Evolutionary conservation across 2,888 invertebrate genomes (phyloP), one percentile per base, ranked within the genome.

Genomic region (Myopa testacea): DNA sequence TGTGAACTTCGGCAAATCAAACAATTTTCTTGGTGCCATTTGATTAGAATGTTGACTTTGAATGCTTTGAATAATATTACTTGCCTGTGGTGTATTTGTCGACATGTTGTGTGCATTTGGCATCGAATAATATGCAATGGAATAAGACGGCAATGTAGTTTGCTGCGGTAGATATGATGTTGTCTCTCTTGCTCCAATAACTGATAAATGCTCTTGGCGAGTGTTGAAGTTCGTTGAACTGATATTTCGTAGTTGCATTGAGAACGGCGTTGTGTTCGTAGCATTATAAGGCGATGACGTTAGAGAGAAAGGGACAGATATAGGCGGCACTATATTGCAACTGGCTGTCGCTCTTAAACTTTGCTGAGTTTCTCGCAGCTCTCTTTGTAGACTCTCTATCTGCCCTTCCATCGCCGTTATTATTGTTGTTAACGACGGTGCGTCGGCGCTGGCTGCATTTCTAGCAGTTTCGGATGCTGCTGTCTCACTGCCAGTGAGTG

Each of bases 1-100:
- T 52, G 26, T 38, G 58, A 80, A 80, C 16, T 73, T 75, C 14
- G 80, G 79, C 58, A 80, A 69, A 50, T 80, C 77, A 16, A 75
- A 70, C 8, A 80, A 26, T 65, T 79, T 80, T 12, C 77, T 60
- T 37, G 67, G 76, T 4, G 58, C 7, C 14, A 38, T 40, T 10
- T 45, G 45, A 45, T 45, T 45, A 45, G 6, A 45, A 10, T 45
- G 45, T 10, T 45, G 45, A 8, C 45, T 45, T 45, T 4, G 4
- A 40, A 45, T 45, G 10, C 10, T 45, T 45, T 6, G 45, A 45
- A 45, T 45, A 1, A 45, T 45, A 10, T 45, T 45, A 45, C 45
- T 45, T 45, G 45, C 45, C 19, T 16, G 67, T 4, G 10, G 26
- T 10, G 62, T 8, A n/a, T n/a, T n/a, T 26, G n/a, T 5, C 26